A percentile compares a stretch with the other conserved stretches of the same genome.
Evolutionary conservation across 2,113 vertebrate species (phyloP).

Genomic region (Ochotona curzoniae): DNA sequence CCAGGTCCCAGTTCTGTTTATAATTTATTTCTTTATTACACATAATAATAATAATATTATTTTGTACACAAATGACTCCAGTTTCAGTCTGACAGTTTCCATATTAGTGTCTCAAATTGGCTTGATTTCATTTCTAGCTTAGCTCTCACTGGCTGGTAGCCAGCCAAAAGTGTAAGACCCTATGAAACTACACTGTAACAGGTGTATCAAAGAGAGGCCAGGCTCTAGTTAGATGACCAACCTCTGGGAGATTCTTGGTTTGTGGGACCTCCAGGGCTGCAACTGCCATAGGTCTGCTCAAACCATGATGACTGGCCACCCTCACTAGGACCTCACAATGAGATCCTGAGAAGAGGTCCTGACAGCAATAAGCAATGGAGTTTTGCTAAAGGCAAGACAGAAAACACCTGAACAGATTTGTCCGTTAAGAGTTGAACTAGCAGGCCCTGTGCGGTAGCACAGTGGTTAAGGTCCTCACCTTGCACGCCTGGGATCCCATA

Average conservation of each 20-base stretch:
- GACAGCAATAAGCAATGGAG: neutral
- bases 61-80: neutral
- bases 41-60: no score
- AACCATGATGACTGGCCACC: neutral
- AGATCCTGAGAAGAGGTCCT: neutral
- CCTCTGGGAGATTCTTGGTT: neutral
- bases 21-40: neutral
- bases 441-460: no score
- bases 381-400: constrained; percentile 1
- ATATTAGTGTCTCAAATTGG: neutral
- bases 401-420: neutral
- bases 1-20: neutral
- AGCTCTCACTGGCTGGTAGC: neutral
- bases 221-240: neutral
- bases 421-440: neutral
- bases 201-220: neutral
- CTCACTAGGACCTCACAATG: neutral
- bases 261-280: neutral
- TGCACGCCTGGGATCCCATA: no score
- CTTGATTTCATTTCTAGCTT: neutral
- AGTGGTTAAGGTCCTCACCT: no score
- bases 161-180: neutral
- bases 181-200: neutral
- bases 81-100: neutral
- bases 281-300: neutral